Evolutionary conservation across 1,140 invertebrate species (phyloP).

Genomic region (Bradysia coprophila): DNA sequence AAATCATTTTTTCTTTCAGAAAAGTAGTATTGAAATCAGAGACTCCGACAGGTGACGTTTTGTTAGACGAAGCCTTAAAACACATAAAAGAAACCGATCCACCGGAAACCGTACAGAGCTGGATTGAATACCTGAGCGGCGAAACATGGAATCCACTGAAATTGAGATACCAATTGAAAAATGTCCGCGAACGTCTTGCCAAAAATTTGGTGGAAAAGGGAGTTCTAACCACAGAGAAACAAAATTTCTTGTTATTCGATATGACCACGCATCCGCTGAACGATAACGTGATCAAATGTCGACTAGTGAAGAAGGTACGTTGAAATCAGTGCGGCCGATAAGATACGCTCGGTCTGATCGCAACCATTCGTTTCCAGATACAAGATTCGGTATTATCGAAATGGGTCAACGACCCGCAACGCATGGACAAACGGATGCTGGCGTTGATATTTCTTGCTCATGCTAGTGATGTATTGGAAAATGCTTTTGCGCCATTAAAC

Average conservation of each 20-base stretch:
- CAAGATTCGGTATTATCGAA: slow-evolving; percentile 92
- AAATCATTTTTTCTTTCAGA: slow-evolving; percentile 23
- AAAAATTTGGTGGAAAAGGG: slow-evolving; percentile 99
- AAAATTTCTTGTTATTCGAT: slow-evolving; percentile 98
- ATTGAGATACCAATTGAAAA: slow-evolving; percentile 93
- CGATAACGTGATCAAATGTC: slow-evolving; percentile 88
- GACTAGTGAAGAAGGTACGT: slow-evolving; percentile 91
- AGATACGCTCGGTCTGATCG: no score
- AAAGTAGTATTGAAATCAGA: slow-evolving; percentile 48
- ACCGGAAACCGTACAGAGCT: slow-evolving; percentile 92
- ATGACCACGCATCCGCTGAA: slow-evolving; percentile 99
- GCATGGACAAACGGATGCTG: slow-evolving; percentile 89
- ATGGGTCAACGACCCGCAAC: slow-evolving; percentile 95
- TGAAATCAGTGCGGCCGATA: no score
- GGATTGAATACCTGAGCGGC: slow-evolving; percentile 99
- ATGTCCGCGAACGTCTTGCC: slow-evolving; percentile 94
- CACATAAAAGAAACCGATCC: slow-evolving; percentile 96
- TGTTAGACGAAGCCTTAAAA: slow-evolving; percentile 96
- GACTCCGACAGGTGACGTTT: slow-evolving; percentile 89
- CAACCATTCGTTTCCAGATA: slow-evolving; percentile 56
- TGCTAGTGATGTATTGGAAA: slow-evolving; percentile 96
- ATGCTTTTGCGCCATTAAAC: slow-evolving; percentile 96
- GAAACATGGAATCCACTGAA: slow-evolving; percentile 99
- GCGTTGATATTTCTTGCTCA: slow-evolving; percentile 90
- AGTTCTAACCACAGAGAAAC: slow-evolving; percentile 98